Base-by-base conservation (phyloP, 2,113 vertebrate species). In the Eupsittula cactorum region DNA sequence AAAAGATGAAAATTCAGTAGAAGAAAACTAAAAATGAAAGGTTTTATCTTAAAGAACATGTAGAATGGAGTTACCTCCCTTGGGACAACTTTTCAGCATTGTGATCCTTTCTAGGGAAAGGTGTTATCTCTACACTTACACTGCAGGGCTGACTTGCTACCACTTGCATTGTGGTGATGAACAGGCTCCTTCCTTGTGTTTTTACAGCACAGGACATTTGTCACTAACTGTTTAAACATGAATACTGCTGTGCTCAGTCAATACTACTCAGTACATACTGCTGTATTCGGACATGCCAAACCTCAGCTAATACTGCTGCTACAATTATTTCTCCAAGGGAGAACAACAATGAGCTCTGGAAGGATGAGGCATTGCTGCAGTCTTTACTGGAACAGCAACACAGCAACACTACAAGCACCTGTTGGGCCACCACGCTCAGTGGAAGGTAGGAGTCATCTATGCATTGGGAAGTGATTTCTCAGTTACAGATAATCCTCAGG, bases 161-260 rank as follows among this genome's bases (percentile, higher is more conserved):
- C 39, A 11, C 2, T 64, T 52, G 11, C 50, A 24, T 6, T 29
- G 16, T 10, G 37, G 62, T 60, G 46, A 24, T 11, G 57, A 60
- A 55, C 28, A 49, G 31, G 13, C 13, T 86, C 49, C 28, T 53
- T 91, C 29, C 71, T 65, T 68, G 68, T 55, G 27, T 73, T 85
- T 57, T 80, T 76, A 44, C 2, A 11, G 63, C n/a, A 49, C 44
- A 49, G 0, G 5, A 11, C 44, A 81, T 93, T 88, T 90, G 71
- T 93, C 92, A 88, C 59, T 31, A 19, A 94, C 60, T 80, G n/a
- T 29, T 80, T 86, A 53, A 86, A 80, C 79, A 49, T 0, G 10
- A 62, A 16, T 15, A 74, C 86, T 94, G 90, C 88, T 92, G 94
- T 69, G 93, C 71, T 90, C 31, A 37, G 49, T 88, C 16, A 67